Base-by-base conservation (phyloP, 2,113 vertebrate species). In the Caranx ignobilis region DNA sequence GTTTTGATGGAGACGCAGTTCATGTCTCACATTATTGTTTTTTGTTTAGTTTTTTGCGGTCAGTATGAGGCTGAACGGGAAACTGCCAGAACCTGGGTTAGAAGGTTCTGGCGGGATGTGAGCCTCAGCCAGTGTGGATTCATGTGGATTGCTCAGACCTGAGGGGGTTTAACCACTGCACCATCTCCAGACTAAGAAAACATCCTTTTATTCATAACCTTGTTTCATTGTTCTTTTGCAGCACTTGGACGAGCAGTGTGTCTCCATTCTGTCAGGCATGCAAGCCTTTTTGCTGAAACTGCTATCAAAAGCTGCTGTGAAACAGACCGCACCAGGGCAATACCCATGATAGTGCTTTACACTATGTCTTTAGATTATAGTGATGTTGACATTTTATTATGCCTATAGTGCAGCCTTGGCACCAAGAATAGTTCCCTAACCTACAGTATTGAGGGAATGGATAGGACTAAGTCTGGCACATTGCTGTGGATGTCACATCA, bases 101-200 rank as follows among this genome's bases (percentile, higher is more conserved):
- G 71, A 72, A 77, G 60, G 79, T 87, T 81, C 52, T 79, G 65
- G 74, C 86, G 70, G 88, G 80, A 82, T 77, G n/a, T 34, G 56
- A 68, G 21, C 57, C 34, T 75, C 35, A 63, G 74, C 77, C 86
- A 89, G 11, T n/a, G 11, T 64, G 79, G 72, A 71, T 84, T 81
- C 67, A 85, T 83, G 68, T 72, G 86, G 71, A 80, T 85, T 26
- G 26, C 1, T 79, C 50, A 66, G 69, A 63, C 71, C 34, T 41
- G 45, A 37, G 31, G 57, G 63, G 10, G 19, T 2, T 77, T 47
- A 59, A 88, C 64, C 71, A 41, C 80, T 50, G 9, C 34, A 70
- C 67, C 59, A 73, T 84, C 75, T 84, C 79, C 77, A 86, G 80
- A 52, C 86, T 81, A 79, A 79, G 86, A 87, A 90, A 87, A 87